Percentiles rank a stretch among this genome's conserved stretches.
phyloP scores from a whole-genome alignment of 2,888 invertebrate genomes.

The Thumatha senex region DNA sequence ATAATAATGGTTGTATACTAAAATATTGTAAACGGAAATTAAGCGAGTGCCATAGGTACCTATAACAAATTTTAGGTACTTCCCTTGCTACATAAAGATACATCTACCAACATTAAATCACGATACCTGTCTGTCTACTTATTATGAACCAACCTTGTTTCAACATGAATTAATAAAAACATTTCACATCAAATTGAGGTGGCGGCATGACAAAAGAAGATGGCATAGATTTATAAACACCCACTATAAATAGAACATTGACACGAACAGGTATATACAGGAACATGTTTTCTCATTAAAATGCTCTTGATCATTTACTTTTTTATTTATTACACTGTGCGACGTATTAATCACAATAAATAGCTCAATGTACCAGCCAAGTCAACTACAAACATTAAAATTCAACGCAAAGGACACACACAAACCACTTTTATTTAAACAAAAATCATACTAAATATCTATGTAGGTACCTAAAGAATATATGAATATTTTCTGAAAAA shows the following conservation, averaged over 20 bases:
- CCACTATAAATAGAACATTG: conserved; percentile 10
- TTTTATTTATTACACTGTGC: conserved; percentile 11
- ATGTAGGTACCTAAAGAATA: conserved; percentile 7
- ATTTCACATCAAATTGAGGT: background rate
- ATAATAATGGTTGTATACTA: no score
- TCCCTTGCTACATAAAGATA: no score
- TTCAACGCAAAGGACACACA: conserved; percentile 8
- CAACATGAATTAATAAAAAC: background rate
- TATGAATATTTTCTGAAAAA: conserved; percentile 10
- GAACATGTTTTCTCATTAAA: conserved; percentile 10
- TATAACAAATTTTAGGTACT: no score
- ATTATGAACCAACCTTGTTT: background rate
- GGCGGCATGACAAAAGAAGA: conserved; percentile 3
- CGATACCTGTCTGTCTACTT: background rate
- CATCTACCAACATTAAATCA: background rate
- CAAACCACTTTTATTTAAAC: conserved; percentile 4
- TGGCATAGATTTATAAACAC: conserved; percentile 5
- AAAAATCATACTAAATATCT: background rate
- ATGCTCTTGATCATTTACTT: conserved; percentile 6
- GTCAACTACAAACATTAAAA: conserved; percentile 6
- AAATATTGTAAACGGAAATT: no score
- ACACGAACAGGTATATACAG: conserved; percentile 8
- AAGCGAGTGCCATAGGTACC: no score
- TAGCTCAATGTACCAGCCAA: conserved; percentile 4
- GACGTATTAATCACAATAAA: conserved; percentile 7